Percentiles rank a stretch among this genome's conserved stretches.
phyloP scores from a whole-genome alignment of 2,113 vertebrate genomes.

The Psephotus haematonotus region DNA sequence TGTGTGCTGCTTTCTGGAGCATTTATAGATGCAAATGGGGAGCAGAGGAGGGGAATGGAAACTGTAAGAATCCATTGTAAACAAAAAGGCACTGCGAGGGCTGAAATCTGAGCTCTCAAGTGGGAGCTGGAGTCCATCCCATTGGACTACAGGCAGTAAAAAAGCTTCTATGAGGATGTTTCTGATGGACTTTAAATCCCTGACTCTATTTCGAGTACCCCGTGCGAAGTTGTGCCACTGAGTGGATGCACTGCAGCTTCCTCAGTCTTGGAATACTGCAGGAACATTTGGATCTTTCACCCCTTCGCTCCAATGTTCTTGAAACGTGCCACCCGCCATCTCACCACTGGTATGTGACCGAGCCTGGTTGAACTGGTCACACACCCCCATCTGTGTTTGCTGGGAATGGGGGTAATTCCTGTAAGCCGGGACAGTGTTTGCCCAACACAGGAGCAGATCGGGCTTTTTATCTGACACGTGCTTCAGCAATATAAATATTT shows the following conservation, averaged over 20 bases:
- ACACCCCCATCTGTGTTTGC: not conserved
- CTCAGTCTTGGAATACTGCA: accelerated
- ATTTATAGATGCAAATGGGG: not conserved
- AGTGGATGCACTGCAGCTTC: accelerated
- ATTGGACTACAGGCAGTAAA: not conserved
- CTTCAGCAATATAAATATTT: constrained; percentile 58
- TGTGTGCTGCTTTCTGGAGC: not conserved
- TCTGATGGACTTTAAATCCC: not conserved
- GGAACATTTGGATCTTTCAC: not conserved
- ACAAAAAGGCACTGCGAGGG: accelerated
- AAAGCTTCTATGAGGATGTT: not conserved
- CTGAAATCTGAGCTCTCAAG: not conserved
- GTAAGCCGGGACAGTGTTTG: not conserved
- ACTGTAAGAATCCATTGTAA: not conserved
- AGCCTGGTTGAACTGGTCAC: not conserved
- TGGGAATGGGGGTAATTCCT: not conserved
- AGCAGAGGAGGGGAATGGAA: not conserved
- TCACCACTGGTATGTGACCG: accelerated
- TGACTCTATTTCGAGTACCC: not conserved
- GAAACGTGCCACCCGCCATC: not conserved
- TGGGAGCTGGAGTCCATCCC: not conserved
- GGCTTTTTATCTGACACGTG: not conserved
- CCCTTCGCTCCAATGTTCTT: not conserved
- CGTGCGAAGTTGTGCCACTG: accelerated
- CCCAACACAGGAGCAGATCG: not conserved